Base-by-base conservation (phyloP, 2,113 vertebrate genomes). In the Murina feae region DNA sequence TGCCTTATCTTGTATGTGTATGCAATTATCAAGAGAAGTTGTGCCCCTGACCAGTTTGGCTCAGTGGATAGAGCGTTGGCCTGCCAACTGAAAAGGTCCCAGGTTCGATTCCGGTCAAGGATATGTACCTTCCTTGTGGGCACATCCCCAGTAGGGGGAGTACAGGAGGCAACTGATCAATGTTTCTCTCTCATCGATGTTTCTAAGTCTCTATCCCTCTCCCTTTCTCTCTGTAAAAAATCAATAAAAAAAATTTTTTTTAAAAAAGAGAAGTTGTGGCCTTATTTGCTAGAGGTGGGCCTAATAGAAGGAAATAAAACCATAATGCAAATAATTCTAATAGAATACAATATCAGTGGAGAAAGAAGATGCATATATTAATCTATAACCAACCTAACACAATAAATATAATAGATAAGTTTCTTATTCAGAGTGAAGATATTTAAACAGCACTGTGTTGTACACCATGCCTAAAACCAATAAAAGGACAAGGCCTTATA, bases 291-390 rank as follows among this genome's bases (percentile, higher is more conserved):
- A 35, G 25, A 32, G 58, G 28, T 87, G 25, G 47, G 76, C 89
- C 76, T 85, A 78, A 94, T 6, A 58, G 37, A 86, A 96, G 81
- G 32, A 71, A 86, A 53, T 86, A 93, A 96, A 94, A 13, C 5
- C 37, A 94, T 4, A 89, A 75, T 97, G 65, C 71, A 93, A 94
- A 83, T 55, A 90, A 63, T 2, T 47, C 23, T 42, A 86, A 68
- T 2, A 60, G 9, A 89, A 47, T 60, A 78, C 37, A 66, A 13
- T 72, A 63, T 79, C 44, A 60, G 7, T 39, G 42, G 37, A 32
- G 51, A 11, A 32, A 66, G 84, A 71, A 37, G 32, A 83, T 58
- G 32, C 30, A 97, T 69, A 80, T 83, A 32, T 83, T 76, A 44
- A 71, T 74, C 13, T 76, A 20, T 47, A 91, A 72, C 17, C 49